Base-by-base conservation (phyloP, 1,140 invertebrate genomes). In the Lepidurus packardi region DNA sequence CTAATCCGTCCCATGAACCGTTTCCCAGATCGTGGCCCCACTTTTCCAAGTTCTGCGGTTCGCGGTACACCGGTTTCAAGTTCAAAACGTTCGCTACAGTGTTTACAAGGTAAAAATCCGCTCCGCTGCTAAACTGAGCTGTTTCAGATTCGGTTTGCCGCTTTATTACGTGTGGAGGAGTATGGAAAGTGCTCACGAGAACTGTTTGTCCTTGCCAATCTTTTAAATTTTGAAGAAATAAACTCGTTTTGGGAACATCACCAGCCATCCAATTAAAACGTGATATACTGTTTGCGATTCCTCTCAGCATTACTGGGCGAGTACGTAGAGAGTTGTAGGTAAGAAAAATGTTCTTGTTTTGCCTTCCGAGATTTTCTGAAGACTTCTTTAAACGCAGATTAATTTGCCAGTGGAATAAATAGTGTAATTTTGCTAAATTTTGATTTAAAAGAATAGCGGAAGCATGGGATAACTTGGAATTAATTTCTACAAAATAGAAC, bases 1-100 rank as follows among this genome's bases (percentile, higher is more conserved):
- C 80, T 9, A 82, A 77, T 7, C 82, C 82, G 13, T 80, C 79
- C 80, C 81, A 82, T 0, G 80, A 79, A 8, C 81, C 81, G 73
- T 82, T 81, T 1, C 53, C 78, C 44, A 82, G 41, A 16, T 77
- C 74, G 2, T 80, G 78, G 9, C 82, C 82, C 82, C 82, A 82
- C 77, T 82, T 82, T 65, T 65, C n/a, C 16, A 65, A 16, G 21
- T 65, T 65, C 21, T 0, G 53, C 6, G 53, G 53, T 16, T 65
- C 53, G 6, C 13, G 16, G 21, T n/a, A 65, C 9, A 21, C 53
- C 4, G 53, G n/a, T 16, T 21, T 8, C 53, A 65, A 11, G 13
- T 65, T 65, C 53, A 65, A 16, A 7, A 7, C 53, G 16, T 16
- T 16, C 16, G 53, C 13, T 4, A 65, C 7, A 21, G 53, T 8